phyloP scores from a whole-genome alignment of 2,797 vertebrate genomes.

The Parotocinclus haroldoi region DNA sequence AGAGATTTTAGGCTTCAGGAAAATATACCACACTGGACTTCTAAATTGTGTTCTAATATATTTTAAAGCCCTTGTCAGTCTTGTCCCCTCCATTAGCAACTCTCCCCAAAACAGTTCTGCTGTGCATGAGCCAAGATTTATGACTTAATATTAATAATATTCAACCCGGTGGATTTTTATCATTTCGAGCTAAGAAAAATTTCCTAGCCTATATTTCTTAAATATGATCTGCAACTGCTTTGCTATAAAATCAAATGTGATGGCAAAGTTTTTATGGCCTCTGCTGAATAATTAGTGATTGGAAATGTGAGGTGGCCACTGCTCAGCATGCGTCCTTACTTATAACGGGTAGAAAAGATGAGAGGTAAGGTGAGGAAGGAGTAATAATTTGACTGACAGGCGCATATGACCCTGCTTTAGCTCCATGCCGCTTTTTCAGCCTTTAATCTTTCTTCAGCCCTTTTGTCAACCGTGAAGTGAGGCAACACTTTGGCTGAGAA shows the following conservation, averaged over 20 bases:
- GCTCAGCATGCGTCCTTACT: conserved; percentile 12
- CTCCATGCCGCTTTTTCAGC: conserved; percentile 49
- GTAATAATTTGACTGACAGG: conserved; percentile 58
- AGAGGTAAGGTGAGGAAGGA: conserved; percentile 11
- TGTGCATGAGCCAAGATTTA: too few species aligned
- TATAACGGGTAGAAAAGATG: neutral
- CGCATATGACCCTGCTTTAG: conserved; percentile 60
- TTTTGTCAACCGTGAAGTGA: conserved; percentile 47
- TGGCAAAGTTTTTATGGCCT: neutral
- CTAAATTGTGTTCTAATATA: too few species aligned
- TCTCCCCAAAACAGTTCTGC: too few species aligned
- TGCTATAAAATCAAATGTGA: neutral
- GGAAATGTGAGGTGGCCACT: conserved; percentile 34
- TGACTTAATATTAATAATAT: too few species aligned
- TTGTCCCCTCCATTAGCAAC: too few species aligned
- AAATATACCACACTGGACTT: too few species aligned
- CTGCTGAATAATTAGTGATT: conserved; percentile 1
- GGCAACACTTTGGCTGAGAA: conserved; percentile 29
- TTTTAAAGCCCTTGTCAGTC: too few species aligned
- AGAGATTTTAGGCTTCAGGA: too few species aligned
- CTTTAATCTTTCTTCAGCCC: conserved; percentile 55
- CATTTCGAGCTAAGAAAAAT: too few species aligned
- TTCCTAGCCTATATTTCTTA: too few species aligned
- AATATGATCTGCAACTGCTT: too few species aligned
- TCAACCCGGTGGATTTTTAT: too few species aligned